Conservation (phyloP, 2,888 invertebrate genomes). For the Ectemnius cavifrons region DNA sequence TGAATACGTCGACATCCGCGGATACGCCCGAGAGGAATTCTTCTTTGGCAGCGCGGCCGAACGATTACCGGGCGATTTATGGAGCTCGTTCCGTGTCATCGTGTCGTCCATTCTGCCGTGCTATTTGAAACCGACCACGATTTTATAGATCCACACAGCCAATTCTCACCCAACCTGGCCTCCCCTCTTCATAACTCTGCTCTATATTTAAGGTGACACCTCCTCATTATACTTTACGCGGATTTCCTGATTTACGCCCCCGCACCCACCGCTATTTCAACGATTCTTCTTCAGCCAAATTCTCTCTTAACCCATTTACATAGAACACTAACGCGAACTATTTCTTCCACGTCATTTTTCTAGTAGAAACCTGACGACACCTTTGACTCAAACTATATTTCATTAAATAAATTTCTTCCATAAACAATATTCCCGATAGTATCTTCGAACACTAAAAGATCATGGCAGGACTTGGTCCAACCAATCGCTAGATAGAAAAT, state of each 20-base stretch:
- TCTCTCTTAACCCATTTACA: neutral
- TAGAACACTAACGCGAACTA: too few species aligned
- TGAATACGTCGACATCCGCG: constrained; percentile 44
- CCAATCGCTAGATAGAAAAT: too few species aligned
- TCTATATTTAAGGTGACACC: constrained; percentile 43
- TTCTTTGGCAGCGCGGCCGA: constrained; percentile 49
- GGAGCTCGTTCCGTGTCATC: constrained; percentile 50
- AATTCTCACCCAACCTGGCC: constrained; percentile 42
- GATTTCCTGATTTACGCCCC: neutral
- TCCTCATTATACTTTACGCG: constrained; percentile 24
- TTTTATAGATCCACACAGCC: constrained; percentile 39
- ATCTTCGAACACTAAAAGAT: too few species aligned
- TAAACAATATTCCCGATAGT: neutral
- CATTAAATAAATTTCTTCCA: neutral
- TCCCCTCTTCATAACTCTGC: constrained; percentile 39
- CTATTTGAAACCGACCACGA: constrained; percentile 38
- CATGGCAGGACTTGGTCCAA: too few species aligned
- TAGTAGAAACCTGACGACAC: too few species aligned
- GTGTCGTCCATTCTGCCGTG: constrained; percentile 49
- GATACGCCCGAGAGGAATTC: constrained; percentile 27
- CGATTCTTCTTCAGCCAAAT: neutral
- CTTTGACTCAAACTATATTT: neutral
- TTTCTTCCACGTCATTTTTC: too few species aligned
- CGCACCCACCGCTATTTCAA: neutral
- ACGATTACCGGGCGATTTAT: constrained; percentile 55